These are phyloP conservation scores for Elegia similella DNA, from an alignment of 2,888 invertebrate species.

Conservation along the genomic window DNA sequence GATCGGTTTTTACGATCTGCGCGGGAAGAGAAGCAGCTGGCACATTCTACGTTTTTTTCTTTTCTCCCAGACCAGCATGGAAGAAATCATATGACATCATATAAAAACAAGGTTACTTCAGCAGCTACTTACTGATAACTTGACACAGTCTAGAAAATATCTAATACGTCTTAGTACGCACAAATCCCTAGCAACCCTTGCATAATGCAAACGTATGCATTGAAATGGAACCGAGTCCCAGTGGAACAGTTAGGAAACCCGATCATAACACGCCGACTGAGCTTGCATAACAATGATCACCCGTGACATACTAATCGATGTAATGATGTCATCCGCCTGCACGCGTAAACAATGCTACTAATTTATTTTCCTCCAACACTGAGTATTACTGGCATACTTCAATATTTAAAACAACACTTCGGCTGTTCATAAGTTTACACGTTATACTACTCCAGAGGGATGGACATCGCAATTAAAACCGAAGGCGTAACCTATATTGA, in stretches of 20 bases:
- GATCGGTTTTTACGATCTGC: no score
- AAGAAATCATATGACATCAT: no score
- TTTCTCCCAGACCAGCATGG: no score
- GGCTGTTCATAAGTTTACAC: no score
- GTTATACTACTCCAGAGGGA: no score
- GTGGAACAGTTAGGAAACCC: slow-evolving; percentile 10
- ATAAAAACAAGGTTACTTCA: no score
- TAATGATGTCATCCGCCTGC: slow-evolving; percentile 39
- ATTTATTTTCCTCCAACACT: slow-evolving; percentile 3
- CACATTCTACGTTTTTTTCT: no score
- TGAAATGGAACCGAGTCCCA: slow-evolving; percentile 5
- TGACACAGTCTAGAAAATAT: no score
- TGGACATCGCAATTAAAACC: no score
- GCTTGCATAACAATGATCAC: slow-evolving; percentile 30
- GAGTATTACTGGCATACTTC: neutral
- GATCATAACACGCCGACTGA: neutral
- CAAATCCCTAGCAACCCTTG: neutral
- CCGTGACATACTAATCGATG: slow-evolving; percentile 41
- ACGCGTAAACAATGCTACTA: slow-evolving; percentile 9
- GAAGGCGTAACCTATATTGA: no score
- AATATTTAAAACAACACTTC: neutral
- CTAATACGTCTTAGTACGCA: neutral
- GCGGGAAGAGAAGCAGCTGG: no score
- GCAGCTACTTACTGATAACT: no score
- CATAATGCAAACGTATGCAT: neutral